A percentile compares a stretch with the other conserved stretches of the same genome.
Conservation (phyloP, 2,113 vertebrate genomes). For the Varanus komodoensis region DNA sequence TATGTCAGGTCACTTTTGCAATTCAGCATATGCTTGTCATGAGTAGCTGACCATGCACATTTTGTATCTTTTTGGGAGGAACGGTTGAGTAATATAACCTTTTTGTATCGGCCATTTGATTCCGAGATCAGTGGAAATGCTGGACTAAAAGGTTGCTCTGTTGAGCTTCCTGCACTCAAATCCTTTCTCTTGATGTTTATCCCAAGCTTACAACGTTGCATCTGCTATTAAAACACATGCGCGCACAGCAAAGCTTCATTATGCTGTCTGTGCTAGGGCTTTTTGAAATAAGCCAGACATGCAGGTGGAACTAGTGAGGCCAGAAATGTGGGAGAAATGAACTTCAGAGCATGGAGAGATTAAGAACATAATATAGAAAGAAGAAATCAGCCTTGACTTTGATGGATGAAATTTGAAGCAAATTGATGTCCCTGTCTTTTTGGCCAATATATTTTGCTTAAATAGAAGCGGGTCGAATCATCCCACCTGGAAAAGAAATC, state of each 20-base stretch:
- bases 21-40: not conserved
- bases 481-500: constrained; percentile 53
- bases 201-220: constrained; percentile 3
- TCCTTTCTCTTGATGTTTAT: constrained; percentile 18
- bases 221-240: constrained; percentile 7
- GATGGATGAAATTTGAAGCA: constrained; percentile 69
- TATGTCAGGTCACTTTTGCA: not conserved
- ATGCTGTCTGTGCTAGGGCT: constrained; percentile 13
- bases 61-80: not conserved
- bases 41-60: not conserved
- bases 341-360: constrained; percentile 59
- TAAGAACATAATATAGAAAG: constrained; percentile 68
- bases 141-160: not conserved
- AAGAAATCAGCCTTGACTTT: constrained; percentile 50
- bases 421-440: constrained; percentile 66
- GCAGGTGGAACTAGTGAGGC: constrained; percentile 45
- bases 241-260: constrained; percentile 20
- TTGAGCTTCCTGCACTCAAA: constrained; percentile 3
- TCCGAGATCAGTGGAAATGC: not conserved
- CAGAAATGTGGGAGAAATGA: constrained; percentile 54
- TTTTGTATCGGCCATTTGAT: not conserved
- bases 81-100: not conserved
- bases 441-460: constrained; percentile 58
- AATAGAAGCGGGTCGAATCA: constrained; percentile 62
- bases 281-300: constrained; percentile 58